These are phyloP conservation scores for Cylas formicarius DNA, from an alignment of 1,140 invertebrate genomes.

Conservation along the genomic window DNA sequence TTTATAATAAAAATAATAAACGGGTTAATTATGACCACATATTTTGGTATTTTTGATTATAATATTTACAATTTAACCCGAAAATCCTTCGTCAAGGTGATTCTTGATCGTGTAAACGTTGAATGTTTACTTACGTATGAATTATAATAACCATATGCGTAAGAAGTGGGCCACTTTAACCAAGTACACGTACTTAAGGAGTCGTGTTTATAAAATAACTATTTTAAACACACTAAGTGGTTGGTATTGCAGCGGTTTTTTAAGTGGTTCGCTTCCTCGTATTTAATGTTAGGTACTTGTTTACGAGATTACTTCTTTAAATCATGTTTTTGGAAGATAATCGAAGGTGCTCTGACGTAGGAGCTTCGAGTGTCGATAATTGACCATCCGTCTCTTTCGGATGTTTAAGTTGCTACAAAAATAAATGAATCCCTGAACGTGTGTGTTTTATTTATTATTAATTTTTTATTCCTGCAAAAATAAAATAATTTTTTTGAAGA, in stretches of 20 bases:
- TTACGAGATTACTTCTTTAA: no score
- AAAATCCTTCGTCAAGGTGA: slow-evolving; percentile 22
- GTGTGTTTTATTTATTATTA: no score
- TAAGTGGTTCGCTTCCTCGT: slow-evolving; percentile 27
- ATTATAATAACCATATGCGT: slow-evolving; percentile 40
- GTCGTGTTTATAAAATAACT: slow-evolving; percentile 40
- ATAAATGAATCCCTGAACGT: no score
- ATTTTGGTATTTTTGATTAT: slow-evolving; percentile 25
- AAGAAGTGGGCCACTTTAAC: slow-evolving; percentile 37
- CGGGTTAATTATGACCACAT: slow-evolving; percentile 21
- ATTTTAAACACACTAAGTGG: slow-evolving; percentile 37
- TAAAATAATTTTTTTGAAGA: slow-evolving; percentile 9
- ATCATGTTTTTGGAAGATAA: no score
- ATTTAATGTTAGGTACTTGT: no score
- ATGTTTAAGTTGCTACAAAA: no score
- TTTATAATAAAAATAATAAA: slow-evolving; percentile 25
- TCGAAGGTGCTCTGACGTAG: no score
- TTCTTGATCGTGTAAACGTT: slow-evolving; percentile 22
- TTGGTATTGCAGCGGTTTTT: slow-evolving; percentile 21
- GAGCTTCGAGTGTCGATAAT: no score
- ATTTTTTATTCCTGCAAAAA: no score
- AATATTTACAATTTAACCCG: slow-evolving; percentile 24
- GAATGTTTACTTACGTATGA: slow-evolving; percentile 25
- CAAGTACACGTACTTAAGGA: slow-evolving; percentile 36
- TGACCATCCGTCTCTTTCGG: no score